phyloP scores from a whole-genome alignment of 2,888 invertebrate species.

The Willowsia nigromaculata region DNA sequence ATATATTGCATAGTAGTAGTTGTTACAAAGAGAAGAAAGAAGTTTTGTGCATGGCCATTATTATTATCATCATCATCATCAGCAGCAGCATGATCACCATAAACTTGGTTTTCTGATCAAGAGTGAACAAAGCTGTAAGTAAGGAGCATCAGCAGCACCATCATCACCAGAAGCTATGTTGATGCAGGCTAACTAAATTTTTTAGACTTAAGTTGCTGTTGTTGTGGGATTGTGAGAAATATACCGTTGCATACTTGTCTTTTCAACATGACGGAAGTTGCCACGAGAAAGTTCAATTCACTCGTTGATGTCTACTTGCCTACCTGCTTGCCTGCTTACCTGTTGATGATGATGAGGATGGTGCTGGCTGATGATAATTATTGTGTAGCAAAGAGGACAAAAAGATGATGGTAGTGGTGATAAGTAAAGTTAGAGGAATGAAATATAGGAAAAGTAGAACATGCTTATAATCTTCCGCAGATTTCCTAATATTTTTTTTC shows the following conservation, averaged over 20 bases:
- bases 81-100: slow-evolving; percentile 31
- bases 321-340: neutral
- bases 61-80: slow-evolving; percentile 47
- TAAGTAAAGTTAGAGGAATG: neutral
- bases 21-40: slow-evolving; percentile 41
- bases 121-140: slow-evolving; percentile 2
- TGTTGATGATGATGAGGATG: slow-evolving; percentile 44
- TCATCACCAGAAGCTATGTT: slow-evolving; percentile 70
- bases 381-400: slow-evolving; percentile 6
- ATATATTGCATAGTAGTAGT: slow-evolving; percentile 6
- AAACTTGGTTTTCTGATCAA: slow-evolving; percentile 44
- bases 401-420: slow-evolving; percentile 21
- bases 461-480: slow-evolving; percentile 28
- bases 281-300: slow-evolving; percentile 76
- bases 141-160: slow-evolving; percentile 36
- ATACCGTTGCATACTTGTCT: slow-evolving; percentile 75
- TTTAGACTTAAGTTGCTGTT: slow-evolving; percentile 13
- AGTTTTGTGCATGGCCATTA: slow-evolving; percentile 25
- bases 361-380: slow-evolving; percentile 11
- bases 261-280: slow-evolving; percentile 76
- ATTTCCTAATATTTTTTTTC: slow-evolving; percentile 20
- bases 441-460: slow-evolving; percentile 21
- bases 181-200: slow-evolving; percentile 60
- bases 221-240: slow-evolving; percentile 71
- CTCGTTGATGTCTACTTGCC: slow-evolving; percentile 68